Base-by-base conservation (phyloP, 2,797 vertebrate genomes). In the Lagodon rhomboides region DNA sequence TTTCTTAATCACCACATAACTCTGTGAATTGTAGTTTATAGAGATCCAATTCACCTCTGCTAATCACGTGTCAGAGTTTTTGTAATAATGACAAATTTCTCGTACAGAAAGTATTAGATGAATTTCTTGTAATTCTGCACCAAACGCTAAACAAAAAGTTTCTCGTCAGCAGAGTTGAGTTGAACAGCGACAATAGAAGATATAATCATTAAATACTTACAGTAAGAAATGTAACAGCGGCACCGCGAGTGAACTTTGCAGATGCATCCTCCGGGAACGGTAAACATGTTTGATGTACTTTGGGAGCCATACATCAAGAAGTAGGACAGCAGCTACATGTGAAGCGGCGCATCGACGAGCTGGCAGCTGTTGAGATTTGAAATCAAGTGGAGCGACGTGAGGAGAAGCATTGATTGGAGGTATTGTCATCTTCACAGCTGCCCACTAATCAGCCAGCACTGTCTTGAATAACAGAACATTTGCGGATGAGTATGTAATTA, bases 341-440 rank as follows among this genome's bases (percentile, higher is more conserved):
- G 74, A 54, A 34, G 22, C 46, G 10, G 60, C 34, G 56, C 27
- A 44, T 1, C 1, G 8, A 50, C 25, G 77, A 75, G 58, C 68
- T 38, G 72, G 79, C 85, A 87, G 81, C 75, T 89, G 80, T 63
- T 79, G 9, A 59, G 61, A 61, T 51, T 23, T 46, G 20, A 9
- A 82, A 75, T 22, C 30, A n/a, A 73, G 61, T 41, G 72, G 64
- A 53, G 46, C 18, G 0, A 67, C 16, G 9, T 51, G 12, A 76
- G 77, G 15, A 25, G 58, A 44, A 44, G 20, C 46, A 50, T 60
- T 72, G 75, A 86, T 82, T 55, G 58, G 67, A 85, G 25, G 60
- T 68, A 43, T 68, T 72, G 72, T 79, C 75, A 18, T 68, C 71
- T 58, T 43, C 56, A 50, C 86, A 87, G 83, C 75, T 84, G 84